Evolutionary conservation across 2,113 vertebrate genomes (phyloP), one percentile per base, ranked within the genome.

Genomic region (Myotis brandtii): DNA sequence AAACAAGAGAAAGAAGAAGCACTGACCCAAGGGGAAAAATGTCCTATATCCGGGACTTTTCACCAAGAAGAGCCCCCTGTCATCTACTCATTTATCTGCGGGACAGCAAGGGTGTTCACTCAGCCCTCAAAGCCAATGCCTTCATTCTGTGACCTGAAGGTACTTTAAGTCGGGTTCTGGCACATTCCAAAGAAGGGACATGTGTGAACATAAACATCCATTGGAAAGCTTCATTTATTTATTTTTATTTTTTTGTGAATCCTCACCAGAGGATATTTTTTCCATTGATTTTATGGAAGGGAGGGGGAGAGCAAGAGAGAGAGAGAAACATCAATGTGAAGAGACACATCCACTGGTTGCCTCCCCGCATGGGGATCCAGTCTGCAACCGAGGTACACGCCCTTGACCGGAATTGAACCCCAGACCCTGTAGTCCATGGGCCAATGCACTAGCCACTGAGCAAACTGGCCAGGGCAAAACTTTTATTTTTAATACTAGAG

Each of bases 21-120:
- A 37, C 21, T 92, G 87, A 92, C 70, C 88, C 81, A 75, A 75
- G n/a, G 85, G 95, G 2, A 76, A 64, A 85, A 84, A 73, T n/a
- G 72, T 48, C 54, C 2, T n/a, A 4, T 0, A 10, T 73, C 62
- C 6, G 6, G 48, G 83, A 72, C 54, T 94, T 76, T 86, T 75
- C 75, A 52, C 34, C 48, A 32, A 37, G 18, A 9, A 37, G 2
- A 4, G 59, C 10, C 32, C 79, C 12, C n/a, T 16, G 18, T 10
- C 12, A 46, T 43, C 18, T 40, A 9, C 6, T 37, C 64, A 3
- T 75, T 4, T 56, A 40, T 92, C 69, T 79, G 21, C 27, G 0
- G 37, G 43, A 32, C 13, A 14, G 9, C 83, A 86, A 66, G 59
- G 12, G 6, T 30, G 16, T 64, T 62, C n/a, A 6, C 20, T 70